Evolutionary conservation across 2,888 invertebrate species (phyloP).

Genomic region (Sarcophaga carnaria): DNA sequence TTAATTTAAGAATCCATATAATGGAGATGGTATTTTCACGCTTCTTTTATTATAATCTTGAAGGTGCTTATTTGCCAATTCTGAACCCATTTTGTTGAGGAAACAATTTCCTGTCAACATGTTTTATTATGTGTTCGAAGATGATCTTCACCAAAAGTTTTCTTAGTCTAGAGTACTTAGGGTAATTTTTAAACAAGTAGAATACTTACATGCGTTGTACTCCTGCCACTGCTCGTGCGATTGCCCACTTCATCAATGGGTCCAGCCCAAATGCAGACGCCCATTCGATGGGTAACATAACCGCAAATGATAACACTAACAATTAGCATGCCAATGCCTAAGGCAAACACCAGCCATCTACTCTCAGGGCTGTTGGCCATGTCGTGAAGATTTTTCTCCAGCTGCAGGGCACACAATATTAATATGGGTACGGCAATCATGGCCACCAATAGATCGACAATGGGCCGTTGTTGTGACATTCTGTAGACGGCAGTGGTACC

Average conservation of each 20-base stretch:
- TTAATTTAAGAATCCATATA: too few relatives aligned
- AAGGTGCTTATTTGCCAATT: too few relatives aligned
- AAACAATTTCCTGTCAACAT: too few relatives aligned
- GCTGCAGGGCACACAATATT: constrained; percentile 80
- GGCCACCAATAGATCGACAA: constrained; percentile 81
- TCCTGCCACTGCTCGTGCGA: constrained; percentile 70
- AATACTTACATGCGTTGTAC: constrained; percentile 75
- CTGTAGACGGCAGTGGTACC: constrained; percentile 48
- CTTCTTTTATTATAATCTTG: too few relatives aligned
- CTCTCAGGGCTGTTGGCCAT: constrained; percentile 79
- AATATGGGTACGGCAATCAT: constrained; percentile 81
- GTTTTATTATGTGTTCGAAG: too few relatives aligned
- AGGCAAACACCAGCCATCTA: constrained; percentile 81
- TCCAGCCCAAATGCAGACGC: constrained; percentile 82
- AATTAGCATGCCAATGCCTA: constrained; percentile 81
- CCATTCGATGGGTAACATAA: constrained; percentile 82
- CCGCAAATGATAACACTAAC: constrained; percentile 82
- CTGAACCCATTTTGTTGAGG: too few relatives aligned
- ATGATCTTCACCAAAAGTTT: too few relatives aligned
- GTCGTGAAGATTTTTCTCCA: constrained; percentile 81
- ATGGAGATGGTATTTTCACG: too few relatives aligned
- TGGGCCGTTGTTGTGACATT: constrained; percentile 77
- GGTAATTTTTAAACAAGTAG: neutral
- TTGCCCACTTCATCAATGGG: constrained; percentile 80
- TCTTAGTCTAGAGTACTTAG: too few relatives aligned